A percentile compares a stretch with the other conserved stretches of the same genome.
These are phyloP conservation scores for Macroteleia sp. DNA, from an alignment of 2,888 invertebrate species.

Conservation along the genomic window DNA sequence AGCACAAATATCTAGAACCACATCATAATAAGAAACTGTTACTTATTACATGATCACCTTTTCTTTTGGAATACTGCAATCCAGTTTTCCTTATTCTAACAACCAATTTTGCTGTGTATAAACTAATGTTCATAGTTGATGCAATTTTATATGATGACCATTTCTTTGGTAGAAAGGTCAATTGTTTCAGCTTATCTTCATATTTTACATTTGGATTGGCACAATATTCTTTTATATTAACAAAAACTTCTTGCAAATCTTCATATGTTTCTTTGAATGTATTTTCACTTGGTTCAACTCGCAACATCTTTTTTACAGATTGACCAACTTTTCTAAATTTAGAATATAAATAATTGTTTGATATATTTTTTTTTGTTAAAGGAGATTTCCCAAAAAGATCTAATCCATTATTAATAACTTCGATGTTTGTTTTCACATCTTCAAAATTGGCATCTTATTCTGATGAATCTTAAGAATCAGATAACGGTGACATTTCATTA, in stretches of 20 bases:
- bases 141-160: conserved; percentile 28
- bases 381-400: conserved; percentile 16
- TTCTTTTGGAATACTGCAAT: no score
- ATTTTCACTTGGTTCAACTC: conserved; percentile 8
- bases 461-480: no score
- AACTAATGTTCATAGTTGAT: conserved; percentile 22
- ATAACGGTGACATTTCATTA: no score
- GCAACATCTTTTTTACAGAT: conserved; percentile 6
- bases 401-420: conserved; percentile 14
- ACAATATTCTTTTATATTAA: conserved; percentile 19
- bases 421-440: no score
- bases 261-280: not conserved
- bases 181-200: conserved; percentile 16
- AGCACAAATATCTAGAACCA: not conserved
- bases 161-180: conserved; percentile 7
- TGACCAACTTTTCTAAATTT: conserved; percentile 13
- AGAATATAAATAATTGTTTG: conserved; percentile 12
- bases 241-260: conserved; percentile 24
- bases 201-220: conserved; percentile 9
- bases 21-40: no score
- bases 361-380: not conserved
- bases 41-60: no score
- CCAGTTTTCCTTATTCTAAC: no score
- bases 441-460: no score
- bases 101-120: conserved; percentile 26